Evolutionary conservation across 2,888 invertebrate species (phyloP).

Genomic region (Perdita meconis): DNA sequence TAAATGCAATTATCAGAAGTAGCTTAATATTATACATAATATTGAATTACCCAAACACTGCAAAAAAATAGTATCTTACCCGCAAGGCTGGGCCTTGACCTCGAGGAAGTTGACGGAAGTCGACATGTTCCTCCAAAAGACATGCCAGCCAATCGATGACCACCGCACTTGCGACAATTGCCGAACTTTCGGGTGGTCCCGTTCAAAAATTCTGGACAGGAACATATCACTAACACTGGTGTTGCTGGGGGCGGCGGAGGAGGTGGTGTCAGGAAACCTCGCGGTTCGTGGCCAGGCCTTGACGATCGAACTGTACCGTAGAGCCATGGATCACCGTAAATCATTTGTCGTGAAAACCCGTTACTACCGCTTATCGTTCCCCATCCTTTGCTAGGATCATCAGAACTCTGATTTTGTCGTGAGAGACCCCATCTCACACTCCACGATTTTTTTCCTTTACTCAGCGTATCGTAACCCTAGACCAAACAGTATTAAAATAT

Average conservation of each 20-base stretch:
- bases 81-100: conserved; percentile 81
- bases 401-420: conserved; percentile 83
- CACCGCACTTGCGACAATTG: conserved; percentile 93
- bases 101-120: conserved; percentile 73
- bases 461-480: conserved; percentile 83
- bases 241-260: conserved; percentile 86
- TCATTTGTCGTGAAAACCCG: conserved; percentile 92
- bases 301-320: conserved; percentile 90
- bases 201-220: conserved; percentile 92
- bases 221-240: conserved; percentile 91
- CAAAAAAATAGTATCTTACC: conserved; percentile 69
- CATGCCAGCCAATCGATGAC: conserved; percentile 90
- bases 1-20: too few relatives aligned
- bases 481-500: background rate
- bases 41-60: too few relatives aligned
- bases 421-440: conserved; percentile 89
- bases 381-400: conserved; percentile 77
- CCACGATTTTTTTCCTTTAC: conserved; percentile 89
- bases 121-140: conserved; percentile 88
- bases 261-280: conserved; percentile 85
- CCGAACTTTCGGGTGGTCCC: conserved; percentile 92
- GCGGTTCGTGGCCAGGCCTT: conserved; percentile 76
- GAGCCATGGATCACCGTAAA: conserved; percentile 89
- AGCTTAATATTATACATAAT: too few relatives aligned
- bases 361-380: conserved; percentile 87